Conservation (phyloP, 2,888 invertebrate genomes). For the Athalia cordata region DNA sequence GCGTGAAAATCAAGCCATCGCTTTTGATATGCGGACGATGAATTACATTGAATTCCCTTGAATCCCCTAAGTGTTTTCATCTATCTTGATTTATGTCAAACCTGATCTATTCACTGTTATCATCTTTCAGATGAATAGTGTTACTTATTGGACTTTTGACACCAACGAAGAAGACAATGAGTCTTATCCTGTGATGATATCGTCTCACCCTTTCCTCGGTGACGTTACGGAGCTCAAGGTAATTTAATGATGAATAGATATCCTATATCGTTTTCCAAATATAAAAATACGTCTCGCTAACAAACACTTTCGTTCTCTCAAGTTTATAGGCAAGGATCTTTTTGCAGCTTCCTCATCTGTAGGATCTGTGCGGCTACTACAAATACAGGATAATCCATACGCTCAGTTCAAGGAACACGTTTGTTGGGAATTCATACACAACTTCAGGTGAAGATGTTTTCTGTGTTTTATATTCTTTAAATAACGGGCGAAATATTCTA, state of each 20-base stretch:
- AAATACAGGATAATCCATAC: constrained; percentile 78
- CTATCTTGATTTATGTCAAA: constrained; percentile 24
- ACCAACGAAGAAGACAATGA: constrained; percentile 81
- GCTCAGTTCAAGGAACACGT: constrained; percentile 78
- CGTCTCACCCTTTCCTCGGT: constrained; percentile 79
- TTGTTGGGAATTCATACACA: constrained; percentile 82
- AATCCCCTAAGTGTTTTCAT: background rate
- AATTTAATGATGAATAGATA: constrained; percentile 72
- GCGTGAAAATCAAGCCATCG: too few relatives aligned
- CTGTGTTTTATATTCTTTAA: background rate
- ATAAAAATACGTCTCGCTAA: too few relatives aligned
- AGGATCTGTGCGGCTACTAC: constrained; percentile 82
- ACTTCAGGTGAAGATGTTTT: constrained; percentile 73
- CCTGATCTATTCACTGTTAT: background rate
- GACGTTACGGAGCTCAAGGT: constrained; percentile 89
- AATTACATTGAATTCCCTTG: background rate
- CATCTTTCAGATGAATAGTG: constrained; percentile 76
- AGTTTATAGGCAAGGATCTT: constrained; percentile 82
- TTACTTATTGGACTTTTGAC: constrained; percentile 84
- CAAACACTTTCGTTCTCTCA: constrained; percentile 49
- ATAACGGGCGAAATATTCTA: too few relatives aligned
- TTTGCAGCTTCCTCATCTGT: constrained; percentile 78
- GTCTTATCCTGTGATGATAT: constrained; percentile 79
- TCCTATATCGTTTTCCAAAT: constrained; percentile 31
- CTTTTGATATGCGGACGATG: background rate